Evolutionary conservation across 2,113 vertebrate genomes (phyloP).

Genomic region (Thomomys bottae): DNA sequence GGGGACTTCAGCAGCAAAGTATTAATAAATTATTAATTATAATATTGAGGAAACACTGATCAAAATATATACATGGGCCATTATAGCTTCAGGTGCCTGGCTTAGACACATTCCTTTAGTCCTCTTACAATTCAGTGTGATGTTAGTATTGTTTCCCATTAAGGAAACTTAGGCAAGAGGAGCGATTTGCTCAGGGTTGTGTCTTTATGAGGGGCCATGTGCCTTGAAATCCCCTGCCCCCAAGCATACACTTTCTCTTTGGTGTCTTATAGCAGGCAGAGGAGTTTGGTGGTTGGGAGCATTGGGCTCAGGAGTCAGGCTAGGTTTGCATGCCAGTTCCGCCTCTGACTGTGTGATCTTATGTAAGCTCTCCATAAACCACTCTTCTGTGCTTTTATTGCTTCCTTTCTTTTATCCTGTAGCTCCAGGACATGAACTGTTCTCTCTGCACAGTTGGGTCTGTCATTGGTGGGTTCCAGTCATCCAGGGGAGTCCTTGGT

Average conservation of each 20-base stretch:
- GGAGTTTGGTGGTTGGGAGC: background rate
- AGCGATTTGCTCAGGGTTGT: background rate
- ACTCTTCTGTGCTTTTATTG: conserved; percentile 50
- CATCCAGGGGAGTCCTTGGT: background rate
- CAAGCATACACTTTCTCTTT: background rate
- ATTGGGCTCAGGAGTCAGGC: background rate
- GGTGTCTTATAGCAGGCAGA: background rate
- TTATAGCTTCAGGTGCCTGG: background rate
- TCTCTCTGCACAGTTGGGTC: background rate
- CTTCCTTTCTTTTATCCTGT: conserved; percentile 54
- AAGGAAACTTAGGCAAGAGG: background rate
- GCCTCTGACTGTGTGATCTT: background rate
- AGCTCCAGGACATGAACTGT: conserved; percentile 50
- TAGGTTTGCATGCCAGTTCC: background rate
- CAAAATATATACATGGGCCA: background rate
- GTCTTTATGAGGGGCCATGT: background rate
- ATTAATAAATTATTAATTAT: conserved; percentile 12
- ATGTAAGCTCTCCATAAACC: background rate
- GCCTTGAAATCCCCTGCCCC: no score
- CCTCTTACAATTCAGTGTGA: background rate
- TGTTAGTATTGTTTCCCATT: background rate
- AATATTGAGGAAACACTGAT: background rate
- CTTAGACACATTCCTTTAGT: background rate
- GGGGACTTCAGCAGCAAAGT: background rate
- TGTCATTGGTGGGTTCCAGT: background rate